These are phyloP conservation scores for Hyppa rectilinea DNA, from an alignment of 2,888 invertebrate genomes.

Conservation along the genomic window DNA sequence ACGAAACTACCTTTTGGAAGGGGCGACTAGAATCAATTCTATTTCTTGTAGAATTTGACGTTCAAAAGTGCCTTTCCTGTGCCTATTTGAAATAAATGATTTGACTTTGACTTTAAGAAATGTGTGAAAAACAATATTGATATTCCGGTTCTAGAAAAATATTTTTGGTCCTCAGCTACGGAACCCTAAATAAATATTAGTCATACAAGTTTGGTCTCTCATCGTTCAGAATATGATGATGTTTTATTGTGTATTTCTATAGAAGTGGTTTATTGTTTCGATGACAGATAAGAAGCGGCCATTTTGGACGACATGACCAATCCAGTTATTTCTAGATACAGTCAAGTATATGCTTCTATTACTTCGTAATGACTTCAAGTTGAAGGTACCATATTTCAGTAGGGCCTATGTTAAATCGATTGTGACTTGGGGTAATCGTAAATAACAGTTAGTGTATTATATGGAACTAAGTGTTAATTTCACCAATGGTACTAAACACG, in stretches of 20 bases:
- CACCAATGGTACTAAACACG: too few species aligned
- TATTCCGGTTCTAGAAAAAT: not conserved
- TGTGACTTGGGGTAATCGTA: too few species aligned
- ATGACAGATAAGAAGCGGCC: conserved; percentile 58
- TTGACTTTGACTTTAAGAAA: too few species aligned
- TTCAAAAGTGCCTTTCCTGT: too few species aligned
- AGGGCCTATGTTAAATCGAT: not conserved
- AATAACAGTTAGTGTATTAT: too few species aligned
- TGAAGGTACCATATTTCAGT: not conserved
- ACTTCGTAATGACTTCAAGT: conserved; percentile 2
- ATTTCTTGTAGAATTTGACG: too few species aligned
- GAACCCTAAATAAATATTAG: conserved; percentile 41
- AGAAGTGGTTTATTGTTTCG: conserved; percentile 56
- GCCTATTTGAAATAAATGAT: too few species aligned
- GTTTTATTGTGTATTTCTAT: conserved; percentile 62
- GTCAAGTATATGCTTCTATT: conserved; percentile 17
- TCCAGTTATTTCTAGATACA: conserved; percentile 13
- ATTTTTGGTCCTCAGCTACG: not conserved
- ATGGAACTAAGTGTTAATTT: too few species aligned
- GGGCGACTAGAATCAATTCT: too few species aligned
- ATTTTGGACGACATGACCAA: conserved; percentile 35
- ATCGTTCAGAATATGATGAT: conserved; percentile 54
- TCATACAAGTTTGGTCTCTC: conserved; percentile 59
- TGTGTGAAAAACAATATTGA: not conserved
- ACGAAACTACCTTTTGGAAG: too few species aligned